Conservation (phyloP, 2,888 invertebrate species). For the Mythimna albipuncta region DNA sequence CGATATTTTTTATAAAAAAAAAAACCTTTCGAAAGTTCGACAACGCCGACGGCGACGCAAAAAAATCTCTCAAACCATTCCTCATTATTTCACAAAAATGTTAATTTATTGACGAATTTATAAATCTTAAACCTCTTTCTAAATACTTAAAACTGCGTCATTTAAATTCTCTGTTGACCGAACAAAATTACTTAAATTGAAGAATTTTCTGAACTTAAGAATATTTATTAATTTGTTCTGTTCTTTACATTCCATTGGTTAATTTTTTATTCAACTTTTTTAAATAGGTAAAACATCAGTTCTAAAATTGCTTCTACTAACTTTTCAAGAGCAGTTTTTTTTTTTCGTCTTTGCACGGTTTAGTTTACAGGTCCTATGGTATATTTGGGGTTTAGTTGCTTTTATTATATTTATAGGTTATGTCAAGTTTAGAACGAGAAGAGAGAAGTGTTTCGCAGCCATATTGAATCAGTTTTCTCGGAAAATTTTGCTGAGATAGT, state of each 20-base stretch:
- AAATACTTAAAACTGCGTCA: conserved; percentile 1
- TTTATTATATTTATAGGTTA: too few relatives aligned
- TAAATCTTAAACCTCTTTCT: conserved; percentile 31
- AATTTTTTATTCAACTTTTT: neutral
- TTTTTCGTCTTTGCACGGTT: too few relatives aligned
- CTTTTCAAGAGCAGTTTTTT: neutral
- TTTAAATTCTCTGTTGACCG: neutral
- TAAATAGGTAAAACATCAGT: neutral
- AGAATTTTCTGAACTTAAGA: neutral
- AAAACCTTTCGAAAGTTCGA: conserved; percentile 22
- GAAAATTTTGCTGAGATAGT: too few relatives aligned
- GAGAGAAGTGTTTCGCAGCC: too few relatives aligned
- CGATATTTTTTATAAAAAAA: conserved; percentile 31
- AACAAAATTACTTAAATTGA: conserved; percentile 4
- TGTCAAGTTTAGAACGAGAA: too few relatives aligned
- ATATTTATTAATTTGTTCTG: neutral
- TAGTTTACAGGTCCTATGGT: too few relatives aligned
- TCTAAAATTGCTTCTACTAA: neutral
- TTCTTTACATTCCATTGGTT: neutral
- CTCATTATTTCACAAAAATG: conserved; percentile 21
- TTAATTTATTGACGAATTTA: conserved; percentile 28
- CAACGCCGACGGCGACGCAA: neutral
- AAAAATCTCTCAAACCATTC: conserved; percentile 27
- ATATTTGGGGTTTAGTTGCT: too few relatives aligned
- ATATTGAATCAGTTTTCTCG: too few relatives aligned